Evolutionary conservation across 2,797 vertebrate species (phyloP).

Genomic region (Neostethus bicornis): DNA sequence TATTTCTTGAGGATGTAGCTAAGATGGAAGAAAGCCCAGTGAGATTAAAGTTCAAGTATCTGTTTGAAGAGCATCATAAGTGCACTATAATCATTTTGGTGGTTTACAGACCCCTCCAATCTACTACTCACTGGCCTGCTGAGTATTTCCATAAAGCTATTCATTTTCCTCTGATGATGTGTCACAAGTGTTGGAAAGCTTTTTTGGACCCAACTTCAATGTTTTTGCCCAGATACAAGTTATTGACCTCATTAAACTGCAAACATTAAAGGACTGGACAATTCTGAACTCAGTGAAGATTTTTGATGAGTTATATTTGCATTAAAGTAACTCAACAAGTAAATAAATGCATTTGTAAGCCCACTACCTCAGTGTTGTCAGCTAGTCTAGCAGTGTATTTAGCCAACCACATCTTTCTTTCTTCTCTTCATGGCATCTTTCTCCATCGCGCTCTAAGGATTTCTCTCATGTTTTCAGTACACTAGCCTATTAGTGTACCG

Average conservation of each 20-base stretch:
- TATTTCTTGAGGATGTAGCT: conserved; percentile 6
- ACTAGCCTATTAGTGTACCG: conserved; percentile 66
- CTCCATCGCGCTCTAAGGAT: conserved; percentile 47
- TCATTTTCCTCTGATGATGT: conserved; percentile 10
- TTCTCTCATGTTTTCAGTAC: conserved; percentile 58
- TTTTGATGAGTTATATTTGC: conserved; percentile 22
- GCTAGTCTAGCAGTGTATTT: conserved; percentile 42
- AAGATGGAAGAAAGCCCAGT: conserved; percentile 1
- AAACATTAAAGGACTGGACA: conserved; percentile 10
- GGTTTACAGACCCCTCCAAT: conserved; percentile 5
- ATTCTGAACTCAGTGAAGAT: conserved; percentile 12
- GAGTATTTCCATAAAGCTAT: conserved; percentile 7
- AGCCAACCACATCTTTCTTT: conserved; percentile 37
- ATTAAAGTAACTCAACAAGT: conserved; percentile 14
- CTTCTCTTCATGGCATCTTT: conserved; percentile 26
- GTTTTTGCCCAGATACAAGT: conserved; percentile 15
- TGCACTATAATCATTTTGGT: conserved; percentile 3
- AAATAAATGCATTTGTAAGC: conserved; percentile 22
- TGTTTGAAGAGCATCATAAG: conserved; percentile 8
- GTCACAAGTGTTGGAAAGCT: conserved; percentile 5
- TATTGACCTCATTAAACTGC: conserved; percentile 32
- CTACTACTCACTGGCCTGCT: background rate
- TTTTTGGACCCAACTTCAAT: conserved; percentile 11
- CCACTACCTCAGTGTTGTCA: conserved; percentile 29
- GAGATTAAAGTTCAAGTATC: conserved; percentile 27